Base-by-base conservation (phyloP, 2,888 invertebrate genomes). In the Drosophila pegasa region DNA sequence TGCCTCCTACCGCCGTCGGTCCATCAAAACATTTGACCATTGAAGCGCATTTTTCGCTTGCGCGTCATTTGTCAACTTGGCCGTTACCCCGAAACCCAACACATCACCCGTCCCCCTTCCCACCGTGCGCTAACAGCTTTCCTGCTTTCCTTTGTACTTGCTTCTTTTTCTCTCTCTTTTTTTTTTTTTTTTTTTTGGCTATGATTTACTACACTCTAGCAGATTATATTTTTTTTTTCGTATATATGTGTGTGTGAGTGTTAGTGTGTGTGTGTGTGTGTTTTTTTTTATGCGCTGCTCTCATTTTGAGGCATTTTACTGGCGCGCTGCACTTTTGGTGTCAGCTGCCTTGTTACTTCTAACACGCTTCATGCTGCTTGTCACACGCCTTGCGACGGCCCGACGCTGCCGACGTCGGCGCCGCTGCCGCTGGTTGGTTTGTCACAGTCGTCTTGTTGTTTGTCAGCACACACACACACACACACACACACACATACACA, bases 341-440 rank as follows among this genome's bases (percentile, higher is more conserved):
- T 85, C 84, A 83, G 84, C 87, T 88, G 84, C 88, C 84, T 88
- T 85, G 84, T 85, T 85, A 85, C 83, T 87, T 83, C 82, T 83
- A 83, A 83, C 82, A 83, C 82, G 82, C 80, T 81, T 79, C 85
- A 75, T 45, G 75, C 76, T 76, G 76, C 76, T 77, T 77, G 78
- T 77, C 74, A 77, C 71, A 85, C 80, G 75, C 78, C 74, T 79
- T 72, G 72, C 48, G 33, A 35, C 50, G 74, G 65, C 63, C 20
- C 29, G 80, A 70, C 75, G 77, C 78, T 81, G 75, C 63, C 78
- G 83, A 71, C 71, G 83, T 80, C 74, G 68, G 56, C 71, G 73
- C 65, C 69, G 79, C 73, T 68, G 70, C 72, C 67, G 75, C 76
- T 86, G 85, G 87, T 88, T 87, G 82, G 89, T 85, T 86, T 86